phyloP scores from a whole-genome alignment of 1,140 invertebrate genomes.

The Ceratina calcarata region DNA sequence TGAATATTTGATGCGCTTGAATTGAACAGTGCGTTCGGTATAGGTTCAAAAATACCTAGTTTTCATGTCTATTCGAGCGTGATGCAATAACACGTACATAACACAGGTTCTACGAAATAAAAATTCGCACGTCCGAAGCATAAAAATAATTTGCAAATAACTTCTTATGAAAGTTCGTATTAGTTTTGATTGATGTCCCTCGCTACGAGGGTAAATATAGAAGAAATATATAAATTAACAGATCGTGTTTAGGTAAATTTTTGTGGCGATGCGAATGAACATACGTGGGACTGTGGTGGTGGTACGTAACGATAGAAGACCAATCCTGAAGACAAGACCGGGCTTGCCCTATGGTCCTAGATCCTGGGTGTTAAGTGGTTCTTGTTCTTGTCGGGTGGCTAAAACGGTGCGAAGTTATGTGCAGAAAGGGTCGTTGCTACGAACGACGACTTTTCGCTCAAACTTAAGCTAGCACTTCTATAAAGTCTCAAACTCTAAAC shows the following conservation, averaged over 20 bases:
- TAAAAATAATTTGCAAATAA: no score
- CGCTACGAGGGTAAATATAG: background rate
- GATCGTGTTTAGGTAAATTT: slow-evolving; percentile 19
- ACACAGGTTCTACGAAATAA: no score
- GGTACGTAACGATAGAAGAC: slow-evolving; percentile 41
- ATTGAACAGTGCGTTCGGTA: no score
- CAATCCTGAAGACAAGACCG: slow-evolving; percentile 50
- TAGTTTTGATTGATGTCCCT: no score
- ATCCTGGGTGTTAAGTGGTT: slow-evolving; percentile 64
- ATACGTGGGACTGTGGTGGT: slow-evolving; percentile 18
- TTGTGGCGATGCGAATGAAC: slow-evolving; percentile 17
- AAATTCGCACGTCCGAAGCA: no score
- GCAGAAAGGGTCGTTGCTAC: slow-evolving; percentile 55
- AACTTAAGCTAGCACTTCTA: slow-evolving; percentile 55
- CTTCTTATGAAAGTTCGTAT: no score
- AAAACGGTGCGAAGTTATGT: slow-evolving; percentile 39
- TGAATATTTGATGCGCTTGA: no score
- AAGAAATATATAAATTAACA: slow-evolving; percentile 35
- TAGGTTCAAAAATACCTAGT: no score
- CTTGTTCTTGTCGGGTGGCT: slow-evolving; percentile 42
- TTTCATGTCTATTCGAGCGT: no score
- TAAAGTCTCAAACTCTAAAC: slow-evolving; percentile 48
- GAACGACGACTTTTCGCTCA: slow-evolving; percentile 43
- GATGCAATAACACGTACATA: no score
- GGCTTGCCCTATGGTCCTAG: slow-evolving; percentile 28